Base-by-base conservation (phyloP, 2,797 vertebrate species). In the Rhinichthys osculus region DNA sequence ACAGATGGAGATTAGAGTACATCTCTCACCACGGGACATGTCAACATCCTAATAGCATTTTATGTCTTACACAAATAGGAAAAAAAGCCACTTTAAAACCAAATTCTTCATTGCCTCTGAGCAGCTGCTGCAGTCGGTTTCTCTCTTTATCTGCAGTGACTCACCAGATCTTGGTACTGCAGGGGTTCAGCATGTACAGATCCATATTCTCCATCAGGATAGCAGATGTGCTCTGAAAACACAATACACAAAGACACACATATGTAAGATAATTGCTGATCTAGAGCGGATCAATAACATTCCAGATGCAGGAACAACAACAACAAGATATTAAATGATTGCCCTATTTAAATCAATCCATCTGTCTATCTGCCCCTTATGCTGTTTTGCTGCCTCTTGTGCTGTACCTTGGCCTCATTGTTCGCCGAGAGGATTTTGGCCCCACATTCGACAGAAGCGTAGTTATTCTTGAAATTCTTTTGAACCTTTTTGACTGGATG, bases 181-280 rank as follows among this genome's bases (percentile, higher is more conserved):
- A 99, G 30, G 98, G 98, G 93, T 99, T 99, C 83, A 99, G 92
- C 98, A 99, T 99, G 90, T 99, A 99, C 84, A 99, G 96, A 87
- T 99, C 98, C 98, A 99, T 99, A 82, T 99, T 99, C 93, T 99
- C 98, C 95, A 97, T 99, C 77, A 99, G 94, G 94, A 99, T 99
- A 90, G 98, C 97, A 87, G 98, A 99, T 69, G 97, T 99, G 91
- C 98, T 99, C 98, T 99, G 90, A 76, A 80, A 67, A 73, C 27
- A 83, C 17, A 73, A 1, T 66, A 64, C 5, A 59, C 7, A 72
- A 33, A 33, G 11, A 70, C 57, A 54, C 19, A 50, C 44, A 67
- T 11, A 67, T 1, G 10, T 35, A 30, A 82, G 4, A 67, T 33
- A 50, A 14, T 13, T 13, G 16, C 40, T 30, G 5, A 27, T 79